Conservation (phyloP, 1,140 invertebrate species). For the Popillia japonica region DNA sequence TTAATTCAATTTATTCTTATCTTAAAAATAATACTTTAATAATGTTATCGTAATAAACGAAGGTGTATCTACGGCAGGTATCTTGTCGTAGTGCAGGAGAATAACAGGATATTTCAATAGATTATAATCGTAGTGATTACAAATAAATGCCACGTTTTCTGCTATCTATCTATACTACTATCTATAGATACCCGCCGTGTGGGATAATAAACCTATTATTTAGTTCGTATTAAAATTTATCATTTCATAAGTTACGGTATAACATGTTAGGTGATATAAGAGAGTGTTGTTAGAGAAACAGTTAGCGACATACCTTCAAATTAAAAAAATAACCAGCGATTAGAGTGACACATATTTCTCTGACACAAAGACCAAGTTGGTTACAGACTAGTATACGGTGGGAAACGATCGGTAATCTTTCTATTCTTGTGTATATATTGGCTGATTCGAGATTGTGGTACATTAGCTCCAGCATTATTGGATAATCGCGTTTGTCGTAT, state of each 20-base stretch:
- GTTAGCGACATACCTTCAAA: background rate
- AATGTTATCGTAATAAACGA: too few relatives aligned
- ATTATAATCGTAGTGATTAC: too few relatives aligned
- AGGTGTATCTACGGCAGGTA: too few relatives aligned
- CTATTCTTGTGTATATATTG: background rate
- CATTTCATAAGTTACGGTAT: background rate
- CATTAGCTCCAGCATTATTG: too few relatives aligned
- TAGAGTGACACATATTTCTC: conserved; percentile 20
- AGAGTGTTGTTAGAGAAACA: conserved; percentile 6
- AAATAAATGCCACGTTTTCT: too few relatives aligned
- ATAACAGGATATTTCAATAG: too few relatives aligned
- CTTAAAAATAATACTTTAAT: too few relatives aligned
- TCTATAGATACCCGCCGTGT: too few relatives aligned
- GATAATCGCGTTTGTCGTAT: too few relatives aligned
- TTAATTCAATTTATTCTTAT: too few relatives aligned
- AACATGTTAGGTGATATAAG: background rate
- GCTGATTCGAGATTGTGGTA: background rate
- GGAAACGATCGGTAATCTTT: background rate
- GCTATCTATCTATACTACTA: too few relatives aligned
- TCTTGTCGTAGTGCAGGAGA: too few relatives aligned
- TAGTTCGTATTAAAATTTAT: background rate
- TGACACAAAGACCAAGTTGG: conserved; percentile 30
- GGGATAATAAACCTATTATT: conserved; percentile 20
- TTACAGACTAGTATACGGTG: background rate
- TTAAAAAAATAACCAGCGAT: background rate